A percentile compares a stretch with the other conserved stretches of the same genome.
Evolutionary conservation across 2,113 vertebrate species (phyloP).

Genomic region (Arenaria interpres): DNA sequence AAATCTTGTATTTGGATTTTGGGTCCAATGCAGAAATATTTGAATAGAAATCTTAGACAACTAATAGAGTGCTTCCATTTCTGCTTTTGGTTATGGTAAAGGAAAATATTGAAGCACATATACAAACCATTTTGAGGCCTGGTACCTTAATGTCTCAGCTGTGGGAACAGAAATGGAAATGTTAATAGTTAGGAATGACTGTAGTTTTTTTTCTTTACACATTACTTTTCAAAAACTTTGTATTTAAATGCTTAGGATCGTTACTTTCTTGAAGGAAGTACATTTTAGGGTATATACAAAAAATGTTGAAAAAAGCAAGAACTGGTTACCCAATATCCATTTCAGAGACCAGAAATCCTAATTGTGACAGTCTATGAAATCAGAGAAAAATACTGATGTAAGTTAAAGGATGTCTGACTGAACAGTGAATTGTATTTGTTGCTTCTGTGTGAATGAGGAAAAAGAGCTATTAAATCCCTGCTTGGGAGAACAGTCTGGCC

Average conservation of each 20-base stretch:
- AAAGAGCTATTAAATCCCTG: background rate
- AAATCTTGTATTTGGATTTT: background rate
- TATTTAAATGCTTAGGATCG: background rate
- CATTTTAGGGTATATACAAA: background rate
- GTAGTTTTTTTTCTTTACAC: background rate
- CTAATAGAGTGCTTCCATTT: background rate
- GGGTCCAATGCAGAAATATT: background rate
- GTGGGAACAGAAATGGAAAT: background rate
- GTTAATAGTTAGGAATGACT: background rate
- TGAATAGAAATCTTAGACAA: background rate
- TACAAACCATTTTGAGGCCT: background rate
- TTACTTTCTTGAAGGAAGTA: background rate
- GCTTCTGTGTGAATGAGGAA: background rate
- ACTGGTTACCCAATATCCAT: background rate
- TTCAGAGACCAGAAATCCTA: background rate
- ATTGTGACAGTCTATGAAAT: background rate
- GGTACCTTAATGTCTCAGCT: background rate
- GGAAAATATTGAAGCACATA: background rate
- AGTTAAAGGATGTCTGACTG: background rate
- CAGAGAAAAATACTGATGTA: background rate
- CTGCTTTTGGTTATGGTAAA: background rate
- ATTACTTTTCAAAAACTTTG: background rate
- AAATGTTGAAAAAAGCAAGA: background rate
- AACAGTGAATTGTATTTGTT: background rate
- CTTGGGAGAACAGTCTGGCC: background rate